Conservation (phyloP, 2,113 vertebrate genomes). For the Pleuronectes platessa region DNA sequence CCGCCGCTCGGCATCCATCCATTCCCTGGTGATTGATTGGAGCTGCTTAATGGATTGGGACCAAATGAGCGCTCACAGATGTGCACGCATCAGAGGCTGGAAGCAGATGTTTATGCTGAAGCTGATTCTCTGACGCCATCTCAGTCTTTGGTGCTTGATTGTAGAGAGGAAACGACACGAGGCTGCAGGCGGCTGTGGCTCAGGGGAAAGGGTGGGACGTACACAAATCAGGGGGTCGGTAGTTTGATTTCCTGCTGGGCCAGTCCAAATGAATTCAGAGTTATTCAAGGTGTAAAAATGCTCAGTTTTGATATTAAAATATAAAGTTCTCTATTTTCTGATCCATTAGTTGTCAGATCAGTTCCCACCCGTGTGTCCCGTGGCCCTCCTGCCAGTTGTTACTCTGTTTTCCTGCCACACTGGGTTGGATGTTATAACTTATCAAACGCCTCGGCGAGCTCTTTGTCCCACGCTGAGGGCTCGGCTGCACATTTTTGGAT, state of each 20-base stretch:
- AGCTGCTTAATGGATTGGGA: conserved; percentile 48
- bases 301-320: too few relatives aligned
- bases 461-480: conserved; percentile 35
- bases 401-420: conserved; percentile 27
- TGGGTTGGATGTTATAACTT: conserved; percentile 51
- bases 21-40: conserved; percentile 57
- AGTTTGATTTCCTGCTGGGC: too few relatives aligned
- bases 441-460: conserved; percentile 42
- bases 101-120: conserved; percentile 27
- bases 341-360: neutral
- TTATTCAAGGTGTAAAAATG: too few relatives aligned
- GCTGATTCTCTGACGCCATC: neutral
- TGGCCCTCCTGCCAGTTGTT: neutral
- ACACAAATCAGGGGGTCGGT: too few relatives aligned
- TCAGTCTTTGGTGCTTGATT: neutral
- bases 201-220: too few relatives aligned
- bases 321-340: too few relatives aligned
- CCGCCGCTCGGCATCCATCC: conserved; percentile 2
- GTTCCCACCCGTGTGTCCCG: neutral
- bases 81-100: conserved; percentile 22
- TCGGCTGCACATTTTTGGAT: conserved; percentile 18
- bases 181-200: too few relatives aligned
- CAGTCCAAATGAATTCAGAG: too few relatives aligned
- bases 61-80: conserved; percentile 69
- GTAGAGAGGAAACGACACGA: too few relatives aligned